Percentiles rank a stretch among this genome's conserved stretches.
Evolutionary conservation across 2,888 invertebrate genomes (phyloP).

Genomic region (Meloe dianella): DNA sequence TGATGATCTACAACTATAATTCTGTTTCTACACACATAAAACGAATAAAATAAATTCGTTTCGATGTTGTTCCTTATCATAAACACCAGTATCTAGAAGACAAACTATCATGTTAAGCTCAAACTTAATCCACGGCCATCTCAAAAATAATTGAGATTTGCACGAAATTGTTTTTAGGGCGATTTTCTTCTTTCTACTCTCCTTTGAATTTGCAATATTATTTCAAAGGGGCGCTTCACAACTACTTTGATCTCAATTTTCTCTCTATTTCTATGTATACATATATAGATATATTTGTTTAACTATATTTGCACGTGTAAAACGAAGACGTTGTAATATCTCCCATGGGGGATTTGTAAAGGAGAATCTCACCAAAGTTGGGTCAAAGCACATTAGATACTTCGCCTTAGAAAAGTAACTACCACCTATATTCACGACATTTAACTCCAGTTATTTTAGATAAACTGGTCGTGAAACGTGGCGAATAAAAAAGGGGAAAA

Average conservation of each 20-base stretch:
- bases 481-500: not conserved
- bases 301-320: constrained; percentile 1
- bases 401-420: constrained; percentile 36
- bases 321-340: constrained; percentile 47
- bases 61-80: not conserved
- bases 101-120: constrained; percentile 3
- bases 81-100: not conserved
- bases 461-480: constrained; percentile 37
- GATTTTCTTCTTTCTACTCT: not conserved
- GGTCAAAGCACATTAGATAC: constrained; percentile 46
- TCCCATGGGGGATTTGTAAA: constrained; percentile 47
- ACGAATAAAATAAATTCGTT: not conserved
- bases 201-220: not conserved
- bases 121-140: not conserved
- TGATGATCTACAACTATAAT: not conserved
- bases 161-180: not conserved
- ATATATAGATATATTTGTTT: not conserved
- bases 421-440: constrained; percentile 37
- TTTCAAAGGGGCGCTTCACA: not conserved
- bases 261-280: not conserved
- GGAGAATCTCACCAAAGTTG: constrained; percentile 34
- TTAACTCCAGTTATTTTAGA: constrained; percentile 37
- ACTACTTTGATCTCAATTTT: not conserved
- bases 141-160: constrained; percentile 11
- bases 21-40: not conserved